These are phyloP conservation scores for Timandra comae DNA, from an alignment of 2,888 invertebrate species.

Conservation along the genomic window DNA sequence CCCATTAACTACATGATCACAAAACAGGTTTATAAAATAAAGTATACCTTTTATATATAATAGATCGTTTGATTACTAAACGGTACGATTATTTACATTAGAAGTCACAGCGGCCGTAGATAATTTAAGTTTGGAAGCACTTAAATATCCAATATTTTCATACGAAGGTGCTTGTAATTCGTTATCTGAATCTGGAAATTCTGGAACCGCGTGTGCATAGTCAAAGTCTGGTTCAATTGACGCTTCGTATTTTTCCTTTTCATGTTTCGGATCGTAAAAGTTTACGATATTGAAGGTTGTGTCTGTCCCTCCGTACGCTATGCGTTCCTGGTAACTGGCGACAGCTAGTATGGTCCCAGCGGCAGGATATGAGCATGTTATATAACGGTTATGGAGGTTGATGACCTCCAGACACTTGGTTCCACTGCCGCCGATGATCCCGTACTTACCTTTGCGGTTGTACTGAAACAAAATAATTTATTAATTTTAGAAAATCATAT, in stretches of 20 bases:
- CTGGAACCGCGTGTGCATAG: slow-evolving; percentile 19
- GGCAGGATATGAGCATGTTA: slow-evolving; percentile 58
- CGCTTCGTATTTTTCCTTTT: slow-evolving; percentile 35
- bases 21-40: no score
- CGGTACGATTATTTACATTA: no score
- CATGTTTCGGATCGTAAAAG: slow-evolving; percentile 64
- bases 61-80: no score
- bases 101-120: no score
- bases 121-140: no score
- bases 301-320: slow-evolving; percentile 62
- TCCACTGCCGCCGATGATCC: slow-evolving; percentile 64
- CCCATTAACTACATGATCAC: no score
- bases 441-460: slow-evolving; percentile 69
- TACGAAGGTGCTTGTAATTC: slow-evolving; percentile 4
- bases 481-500: no score
- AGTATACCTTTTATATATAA: no score
- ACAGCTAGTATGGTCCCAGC: slow-evolving; percentile 50
- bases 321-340: slow-evolving; percentile 50
- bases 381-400: slow-evolving; percentile 65
- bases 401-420: slow-evolving; percentile 64
- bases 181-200: slow-evolving; percentile 12
- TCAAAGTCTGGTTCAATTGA: slow-evolving; percentile 23
- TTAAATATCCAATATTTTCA: no score
- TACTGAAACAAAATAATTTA: slow-evolving; percentile 36
- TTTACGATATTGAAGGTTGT: slow-evolving; percentile 54